A percentile compares a stretch with the other conserved stretches of the same genome.
Evolutionary conservation across 2,888 invertebrate genomes (phyloP).

Genomic region (Eutolmus rufibarbis): DNA sequence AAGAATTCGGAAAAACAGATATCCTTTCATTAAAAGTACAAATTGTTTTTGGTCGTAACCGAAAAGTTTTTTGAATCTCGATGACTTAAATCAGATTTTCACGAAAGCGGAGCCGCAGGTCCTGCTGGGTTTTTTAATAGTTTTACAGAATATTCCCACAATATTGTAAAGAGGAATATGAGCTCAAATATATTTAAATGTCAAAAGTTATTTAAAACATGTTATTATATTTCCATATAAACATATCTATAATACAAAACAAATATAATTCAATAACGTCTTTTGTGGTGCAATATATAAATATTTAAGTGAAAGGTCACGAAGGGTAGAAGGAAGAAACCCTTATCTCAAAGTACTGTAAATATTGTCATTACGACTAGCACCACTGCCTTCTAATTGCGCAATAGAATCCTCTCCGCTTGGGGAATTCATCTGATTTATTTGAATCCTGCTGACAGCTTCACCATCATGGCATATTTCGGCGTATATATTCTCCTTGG

Average conservation of each 20-base stretch:
- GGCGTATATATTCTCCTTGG: constrained; percentile 74
- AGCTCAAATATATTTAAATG: neutral
- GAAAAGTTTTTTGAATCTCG: too few species aligned
- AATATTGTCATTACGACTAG: constrained; percentile 57
- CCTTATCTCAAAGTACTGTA: constrained; percentile 64
- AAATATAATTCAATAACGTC: neutral
- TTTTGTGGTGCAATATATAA: neutral
- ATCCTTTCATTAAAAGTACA: too few species aligned
- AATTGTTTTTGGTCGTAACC: too few species aligned
- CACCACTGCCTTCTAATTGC: constrained; percentile 27
- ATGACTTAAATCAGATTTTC: too few species aligned
- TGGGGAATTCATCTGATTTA: constrained; percentile 53
- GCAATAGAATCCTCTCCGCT: neutral
- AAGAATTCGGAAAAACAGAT: too few species aligned
- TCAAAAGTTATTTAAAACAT: neutral
- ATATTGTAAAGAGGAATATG: too few species aligned
- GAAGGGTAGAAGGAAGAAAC: constrained; percentile 42
- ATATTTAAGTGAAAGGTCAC: neutral
- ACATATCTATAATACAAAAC: constrained; percentile 14
- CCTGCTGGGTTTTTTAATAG: too few species aligned
- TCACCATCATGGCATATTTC: constrained; percentile 67
- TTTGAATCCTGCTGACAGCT: constrained; percentile 55
- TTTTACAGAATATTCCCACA: too few species aligned
- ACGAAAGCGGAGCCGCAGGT: too few species aligned
- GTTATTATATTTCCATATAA: neutral